phyloP scores from a whole-genome alignment of 53 echinoderm and acorn worm genomes.

The Antedon mediterranea region DNA sequence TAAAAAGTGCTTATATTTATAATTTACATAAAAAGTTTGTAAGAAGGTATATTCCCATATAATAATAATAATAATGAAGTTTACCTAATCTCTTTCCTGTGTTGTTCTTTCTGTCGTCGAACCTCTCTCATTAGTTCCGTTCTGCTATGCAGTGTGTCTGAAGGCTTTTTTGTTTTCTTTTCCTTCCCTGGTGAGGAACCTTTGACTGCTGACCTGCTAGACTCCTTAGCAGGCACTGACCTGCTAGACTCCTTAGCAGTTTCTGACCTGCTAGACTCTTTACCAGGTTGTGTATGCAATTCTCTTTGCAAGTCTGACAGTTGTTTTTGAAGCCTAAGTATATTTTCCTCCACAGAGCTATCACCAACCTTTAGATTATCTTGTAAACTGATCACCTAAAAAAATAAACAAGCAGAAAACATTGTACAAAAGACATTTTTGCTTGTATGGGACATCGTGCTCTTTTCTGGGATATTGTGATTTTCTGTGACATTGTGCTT shows the following conservation, averaged over 20 bases:
- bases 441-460: no score
- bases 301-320: conserved; percentile 20
- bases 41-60: no score
- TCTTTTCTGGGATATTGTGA: no score
- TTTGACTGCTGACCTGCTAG: conserved; percentile 1
- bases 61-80: no score
- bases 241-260: not conserved
- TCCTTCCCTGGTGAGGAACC: conserved; percentile 5
- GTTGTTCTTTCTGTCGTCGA: conserved; percentile 40
- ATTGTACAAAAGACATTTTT: no score
- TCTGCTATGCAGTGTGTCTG: not conserved
- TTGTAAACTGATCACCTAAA: not conserved
- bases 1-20: no score
- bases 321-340: conserved; percentile 33
- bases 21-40: no score
- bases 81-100: conserved; percentile 43
- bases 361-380: not conserved
- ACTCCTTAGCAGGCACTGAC: not conserved
- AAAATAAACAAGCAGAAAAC: not conserved
- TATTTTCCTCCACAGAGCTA: conserved; percentile 3
- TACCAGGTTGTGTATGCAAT: not conserved
- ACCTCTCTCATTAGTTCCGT: conserved; percentile 38
- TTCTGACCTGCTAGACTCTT: not conserved
- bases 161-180: not conserved
- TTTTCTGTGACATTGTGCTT: no score